A percentile compares a stretch with the other conserved stretches of the same genome.
Evolutionary conservation across 2,888 invertebrate species (phyloP).

Genomic region (Troides helena): DNA sequence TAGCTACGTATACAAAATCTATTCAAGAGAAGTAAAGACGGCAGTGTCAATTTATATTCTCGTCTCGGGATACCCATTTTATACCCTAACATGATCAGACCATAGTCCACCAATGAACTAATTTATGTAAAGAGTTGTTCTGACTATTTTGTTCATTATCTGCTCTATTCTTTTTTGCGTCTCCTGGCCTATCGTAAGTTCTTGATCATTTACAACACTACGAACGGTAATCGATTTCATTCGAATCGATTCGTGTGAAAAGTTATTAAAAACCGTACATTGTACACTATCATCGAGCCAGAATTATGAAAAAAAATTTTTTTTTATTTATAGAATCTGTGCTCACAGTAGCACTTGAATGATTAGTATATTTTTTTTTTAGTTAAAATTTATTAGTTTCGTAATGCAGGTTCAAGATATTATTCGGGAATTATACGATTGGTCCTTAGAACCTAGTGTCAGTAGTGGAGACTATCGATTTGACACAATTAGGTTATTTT

Average conservation of each 20-base stretch:
- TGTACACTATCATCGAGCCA: slow-evolving; percentile 6
- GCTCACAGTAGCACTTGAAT: slow-evolving; percentile 24
- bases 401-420: slow-evolving; percentile 30
- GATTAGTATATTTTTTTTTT: slow-evolving; percentile 42
- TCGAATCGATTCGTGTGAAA: neutral
- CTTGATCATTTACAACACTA: too few relatives aligned
- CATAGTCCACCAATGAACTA: too few relatives aligned
- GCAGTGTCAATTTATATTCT: too few relatives aligned
- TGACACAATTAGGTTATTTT: slow-evolving; percentile 4
- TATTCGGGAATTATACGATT: neutral
- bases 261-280: too few relatives aligned
- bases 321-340: slow-evolving; percentile 16
- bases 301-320: neutral
- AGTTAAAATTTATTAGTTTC: slow-evolving; percentile 68
- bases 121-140: too few relatives aligned
- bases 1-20: too few relatives aligned
- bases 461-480: slow-evolving; percentile 42
- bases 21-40: too few relatives aligned
- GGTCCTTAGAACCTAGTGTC: slow-evolving; percentile 39
- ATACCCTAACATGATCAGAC: too few relatives aligned
- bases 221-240: neutral
- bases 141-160: too few relatives aligned
- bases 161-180: too few relatives aligned
- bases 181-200: too few relatives aligned
- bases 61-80: too few relatives aligned